phyloP scores from a whole-genome alignment of 2,888 invertebrate species.

The Microplitis manilae region DNA sequence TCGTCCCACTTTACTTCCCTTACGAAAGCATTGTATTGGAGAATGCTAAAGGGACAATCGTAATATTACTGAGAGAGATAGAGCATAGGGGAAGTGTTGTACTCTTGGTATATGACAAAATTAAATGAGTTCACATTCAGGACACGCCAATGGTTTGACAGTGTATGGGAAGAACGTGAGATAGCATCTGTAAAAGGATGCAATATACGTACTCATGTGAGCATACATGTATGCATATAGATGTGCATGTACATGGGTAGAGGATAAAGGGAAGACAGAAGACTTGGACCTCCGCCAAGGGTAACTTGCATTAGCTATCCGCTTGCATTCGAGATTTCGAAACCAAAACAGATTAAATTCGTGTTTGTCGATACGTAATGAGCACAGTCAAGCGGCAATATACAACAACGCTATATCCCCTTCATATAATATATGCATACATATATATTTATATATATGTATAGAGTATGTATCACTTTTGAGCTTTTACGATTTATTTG shows the following conservation, averaged over 20 bases:
- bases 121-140: slow-evolving; percentile 63
- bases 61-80: slow-evolving; percentile 13
- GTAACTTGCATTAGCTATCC: slow-evolving; percentile 68
- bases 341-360: slow-evolving; percentile 69
- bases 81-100: slow-evolving; percentile 2
- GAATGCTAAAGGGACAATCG: slow-evolving; percentile 7
- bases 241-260: slow-evolving; percentile 34
- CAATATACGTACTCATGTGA: slow-evolving; percentile 35
- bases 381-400: slow-evolving; percentile 45
- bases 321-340: slow-evolving; percentile 65
- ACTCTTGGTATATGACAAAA: slow-evolving; percentile 62
- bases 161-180: slow-evolving; percentile 38
- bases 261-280: slow-evolving; percentile 57
- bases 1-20: neutral
- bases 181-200: slow-evolving; percentile 38
- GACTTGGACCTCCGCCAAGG: slow-evolving; percentile 66
- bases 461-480: slow-evolving; percentile 22
- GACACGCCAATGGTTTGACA: slow-evolving; percentile 40
- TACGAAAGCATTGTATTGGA: neutral
- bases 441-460: neutral
- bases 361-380: slow-evolving; percentile 59
- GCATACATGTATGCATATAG: slow-evolving; percentile 37
- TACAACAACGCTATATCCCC: slow-evolving; percentile 22
- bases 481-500: slow-evolving; percentile 44
- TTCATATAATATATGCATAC: slow-evolving; percentile 36